These are phyloP conservation scores for Scytalopus superciliaris DNA, from an alignment of 2,113 vertebrate species.

Conservation along the genomic window DNA sequence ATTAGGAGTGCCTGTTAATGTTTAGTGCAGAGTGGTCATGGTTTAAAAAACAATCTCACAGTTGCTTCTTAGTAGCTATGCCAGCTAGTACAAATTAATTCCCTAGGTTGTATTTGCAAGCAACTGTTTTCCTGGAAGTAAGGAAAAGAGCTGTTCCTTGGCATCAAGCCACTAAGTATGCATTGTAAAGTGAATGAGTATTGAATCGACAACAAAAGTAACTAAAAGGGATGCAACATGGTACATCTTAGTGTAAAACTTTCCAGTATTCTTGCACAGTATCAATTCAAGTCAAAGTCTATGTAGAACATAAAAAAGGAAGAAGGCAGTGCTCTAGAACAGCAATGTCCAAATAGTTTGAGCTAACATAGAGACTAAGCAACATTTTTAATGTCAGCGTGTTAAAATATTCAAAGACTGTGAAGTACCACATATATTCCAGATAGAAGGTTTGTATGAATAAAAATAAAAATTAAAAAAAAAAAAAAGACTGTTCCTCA, in stretches of 20 bases:
- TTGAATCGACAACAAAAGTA: not conserved
- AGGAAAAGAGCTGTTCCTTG: not conserved
- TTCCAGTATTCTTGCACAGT: not conserved
- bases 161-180: not conserved
- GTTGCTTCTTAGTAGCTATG: not conserved
- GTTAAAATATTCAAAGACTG: not conserved
- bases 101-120: not conserved
- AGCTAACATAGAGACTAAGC: not conserved
- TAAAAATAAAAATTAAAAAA: too few relatives aligned
- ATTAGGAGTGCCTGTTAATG: not conserved
- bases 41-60: not conserved
- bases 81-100: not conserved
- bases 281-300: not conserved
- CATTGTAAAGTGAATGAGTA: not conserved
- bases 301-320: not conserved
- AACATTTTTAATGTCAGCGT: not conserved
- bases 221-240: not conserved
- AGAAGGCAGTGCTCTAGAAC: not conserved
- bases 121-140: not conserved
- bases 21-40: not conserved
- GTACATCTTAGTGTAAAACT: not conserved
- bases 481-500: not conserved
- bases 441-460: not conserved
- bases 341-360: accelerated
- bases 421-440: not conserved